These are phyloP conservation scores for Apodemia mormo DNA, from an alignment of 2,888 invertebrate species.

Conservation along the genomic window DNA sequence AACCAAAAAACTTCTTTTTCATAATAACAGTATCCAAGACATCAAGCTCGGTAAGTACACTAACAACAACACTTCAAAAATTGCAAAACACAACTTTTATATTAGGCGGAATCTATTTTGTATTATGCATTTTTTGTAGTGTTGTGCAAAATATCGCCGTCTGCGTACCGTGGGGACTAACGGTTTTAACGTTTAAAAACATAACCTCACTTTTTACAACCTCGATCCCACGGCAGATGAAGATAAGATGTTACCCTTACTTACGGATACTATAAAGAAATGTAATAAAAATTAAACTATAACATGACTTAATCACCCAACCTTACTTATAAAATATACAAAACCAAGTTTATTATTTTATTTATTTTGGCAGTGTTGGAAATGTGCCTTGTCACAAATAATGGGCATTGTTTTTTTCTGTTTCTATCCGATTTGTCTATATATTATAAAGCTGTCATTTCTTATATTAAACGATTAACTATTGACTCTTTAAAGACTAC, in stretches of 20 bases:
- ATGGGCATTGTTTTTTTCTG: slow-evolving; percentile 58
- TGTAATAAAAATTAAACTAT: slow-evolving; percentile 75
- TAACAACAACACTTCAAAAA: slow-evolving; percentile 70
- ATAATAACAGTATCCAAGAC: slow-evolving; percentile 72
- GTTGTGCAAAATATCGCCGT: slow-evolving; percentile 51
- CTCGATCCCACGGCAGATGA: slow-evolving; percentile 40
- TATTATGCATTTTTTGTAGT: slow-evolving; percentile 73
- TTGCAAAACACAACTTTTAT: slow-evolving; percentile 74
- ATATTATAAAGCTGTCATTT: slow-evolving; percentile 77
- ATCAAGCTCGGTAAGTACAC: slow-evolving; percentile 65
- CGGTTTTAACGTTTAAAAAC: slow-evolving; percentile 20
- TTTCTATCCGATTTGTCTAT: slow-evolving; percentile 62
- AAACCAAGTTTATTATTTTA: slow-evolving; percentile 59
- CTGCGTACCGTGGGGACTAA: slow-evolving; percentile 32
- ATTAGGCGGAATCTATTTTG: slow-evolving; percentile 79
- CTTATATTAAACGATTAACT: slow-evolving; percentile 72
- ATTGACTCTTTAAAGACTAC: slow-evolving; percentile 70
- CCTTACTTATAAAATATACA: slow-evolving; percentile 76
- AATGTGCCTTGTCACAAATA: slow-evolving; percentile 80
- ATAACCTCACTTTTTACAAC: slow-evolving; percentile 18
- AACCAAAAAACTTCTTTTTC: slow-evolving; percentile 71
- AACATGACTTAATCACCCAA: slow-evolving; percentile 77
- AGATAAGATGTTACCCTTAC: slow-evolving; percentile 63
- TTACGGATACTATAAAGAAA: slow-evolving; percentile 74
- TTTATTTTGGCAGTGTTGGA: slow-evolving; percentile 79